Conservation (phyloP, 1,140 invertebrate species). For the Neotoxoptera formosana region DNA sequence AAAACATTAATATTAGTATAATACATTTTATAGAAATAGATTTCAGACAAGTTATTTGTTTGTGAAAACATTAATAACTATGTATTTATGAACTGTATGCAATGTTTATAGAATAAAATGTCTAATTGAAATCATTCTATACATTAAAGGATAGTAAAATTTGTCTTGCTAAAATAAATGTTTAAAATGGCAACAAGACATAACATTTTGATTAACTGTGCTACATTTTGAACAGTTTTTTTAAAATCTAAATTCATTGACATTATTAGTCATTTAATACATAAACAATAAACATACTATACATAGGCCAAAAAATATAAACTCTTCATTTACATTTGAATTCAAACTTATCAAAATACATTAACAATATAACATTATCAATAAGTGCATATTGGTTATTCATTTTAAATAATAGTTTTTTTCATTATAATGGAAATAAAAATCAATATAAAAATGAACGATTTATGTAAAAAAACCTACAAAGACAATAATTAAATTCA, state of each 20-base stretch:
- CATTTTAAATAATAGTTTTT: not conserved
- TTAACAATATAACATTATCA: not conserved
- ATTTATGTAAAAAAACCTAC: not conserved
- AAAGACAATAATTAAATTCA: constrained; percentile 26
- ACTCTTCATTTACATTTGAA: not conserved
- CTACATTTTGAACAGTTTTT: not conserved
- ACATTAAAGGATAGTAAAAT: not conserved
- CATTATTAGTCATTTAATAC: not conserved
- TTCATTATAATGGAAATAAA: constrained; percentile 1
- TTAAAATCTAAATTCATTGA: not conserved
- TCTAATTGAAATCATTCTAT: not conserved
- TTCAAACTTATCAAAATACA: not conserved
- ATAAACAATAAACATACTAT: constrained; percentile 9
- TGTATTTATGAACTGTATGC: constrained; percentile 8
- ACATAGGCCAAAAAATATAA: not conserved
- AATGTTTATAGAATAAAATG: not conserved
- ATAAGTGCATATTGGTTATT: not conserved
- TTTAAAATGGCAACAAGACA: not conserved
- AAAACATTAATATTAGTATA: constrained; percentile 8
- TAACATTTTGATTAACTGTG: not conserved
- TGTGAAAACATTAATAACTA: not conserved
- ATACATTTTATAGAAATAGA: constrained; percentile 24
- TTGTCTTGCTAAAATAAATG: not conserved
- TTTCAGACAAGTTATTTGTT: not conserved
- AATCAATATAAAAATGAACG: constrained; percentile 5